Base-by-base conservation (phyloP, 2,113 vertebrate genomes). In the Odontophorus gujanensis region DNA sequence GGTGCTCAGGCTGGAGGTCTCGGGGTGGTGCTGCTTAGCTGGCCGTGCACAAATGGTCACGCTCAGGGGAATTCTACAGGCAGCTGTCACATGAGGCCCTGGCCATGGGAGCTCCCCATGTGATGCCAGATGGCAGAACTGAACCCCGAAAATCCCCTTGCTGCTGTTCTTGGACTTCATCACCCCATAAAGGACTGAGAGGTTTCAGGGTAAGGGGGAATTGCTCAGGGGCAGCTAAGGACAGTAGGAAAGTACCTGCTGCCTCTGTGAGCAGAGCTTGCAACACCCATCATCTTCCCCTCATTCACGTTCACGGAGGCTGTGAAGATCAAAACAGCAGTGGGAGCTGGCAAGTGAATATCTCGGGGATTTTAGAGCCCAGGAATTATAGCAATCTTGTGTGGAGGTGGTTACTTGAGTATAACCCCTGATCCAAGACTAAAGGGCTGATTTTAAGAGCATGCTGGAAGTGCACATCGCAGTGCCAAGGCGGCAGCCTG, bases 331-430 rank as follows among this genome's bases (percentile, higher is more conserved):
- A 92, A 91, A 95, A 93, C 76, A 48, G 50, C 63, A 42, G 71
- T 87, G 79, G 76, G 79, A 93, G 63, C 67, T 92, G 85, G 89
- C 91, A 95, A 87, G 42, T 40, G 47, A 91, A 80, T 73, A 74
- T 67, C 36, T 34, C 14, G 85, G 79, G 61, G 85, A 95, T 91
- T 96, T 92, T 86, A 91, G 93, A 86, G 79, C 69, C 85, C 85
- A 72, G 75, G 90, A 95, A 83, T 95, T 89, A 67, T 68, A 87
- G 65, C 79, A 95, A 40, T 93, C 81, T 85, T 74, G 38, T 95
- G 93, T 95, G 89, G 85, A 92, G 89, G 91, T 96, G 85, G 89
- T 91, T 95, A 75, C 10, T 92, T 94, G 85, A 57, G 87, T 89
- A 82, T 87, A 94, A 55, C 55, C 89, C 43, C 73, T 95, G 74